Evolutionary conservation across 2,888 invertebrate species (phyloP).

Genomic region (Apantesis nais): DNA sequence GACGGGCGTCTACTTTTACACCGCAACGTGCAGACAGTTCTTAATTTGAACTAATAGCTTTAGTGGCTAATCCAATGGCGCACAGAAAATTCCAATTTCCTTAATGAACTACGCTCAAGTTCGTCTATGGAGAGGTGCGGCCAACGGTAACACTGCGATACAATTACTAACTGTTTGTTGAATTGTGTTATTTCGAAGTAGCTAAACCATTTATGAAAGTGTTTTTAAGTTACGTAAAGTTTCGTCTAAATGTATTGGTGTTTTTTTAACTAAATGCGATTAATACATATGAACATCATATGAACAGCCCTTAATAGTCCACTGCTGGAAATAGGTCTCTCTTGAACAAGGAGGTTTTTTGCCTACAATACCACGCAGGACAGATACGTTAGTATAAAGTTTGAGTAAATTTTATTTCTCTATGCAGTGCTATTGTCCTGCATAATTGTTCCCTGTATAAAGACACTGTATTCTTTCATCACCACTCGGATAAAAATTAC

Average conservation of each 20-base stretch:
- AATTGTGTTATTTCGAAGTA: slow-evolving; percentile 14
- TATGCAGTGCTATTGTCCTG: too few species aligned
- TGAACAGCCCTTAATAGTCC: too few species aligned
- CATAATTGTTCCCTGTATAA: too few species aligned
- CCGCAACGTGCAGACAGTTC: slow-evolving; percentile 68
- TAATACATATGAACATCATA: too few species aligned
- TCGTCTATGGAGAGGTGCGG: slow-evolving; percentile 77
- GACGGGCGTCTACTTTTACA: slow-evolving; percentile 60
- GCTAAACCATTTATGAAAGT: background rate
- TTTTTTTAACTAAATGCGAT: too few species aligned
- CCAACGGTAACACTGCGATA: slow-evolving; percentile 72
- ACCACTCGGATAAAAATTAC: too few species aligned
- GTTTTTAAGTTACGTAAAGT: slow-evolving; percentile 2
- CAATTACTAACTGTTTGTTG: slow-evolving; percentile 53
- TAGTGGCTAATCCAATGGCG: slow-evolving; percentile 78
- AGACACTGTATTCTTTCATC: too few species aligned
- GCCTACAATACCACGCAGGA: too few species aligned
- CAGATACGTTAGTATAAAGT: too few species aligned
- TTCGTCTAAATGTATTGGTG: background rate
- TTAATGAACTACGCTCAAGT: slow-evolving; percentile 82
- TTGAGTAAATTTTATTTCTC: too few species aligned
- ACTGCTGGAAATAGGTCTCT: too few species aligned
- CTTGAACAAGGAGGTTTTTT: too few species aligned
- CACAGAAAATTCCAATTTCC: slow-evolving; percentile 84
- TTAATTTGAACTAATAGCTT: slow-evolving; percentile 85